Conservation (phyloP, 1,140 invertebrate species). For the Calephelis nemesis region DNA sequence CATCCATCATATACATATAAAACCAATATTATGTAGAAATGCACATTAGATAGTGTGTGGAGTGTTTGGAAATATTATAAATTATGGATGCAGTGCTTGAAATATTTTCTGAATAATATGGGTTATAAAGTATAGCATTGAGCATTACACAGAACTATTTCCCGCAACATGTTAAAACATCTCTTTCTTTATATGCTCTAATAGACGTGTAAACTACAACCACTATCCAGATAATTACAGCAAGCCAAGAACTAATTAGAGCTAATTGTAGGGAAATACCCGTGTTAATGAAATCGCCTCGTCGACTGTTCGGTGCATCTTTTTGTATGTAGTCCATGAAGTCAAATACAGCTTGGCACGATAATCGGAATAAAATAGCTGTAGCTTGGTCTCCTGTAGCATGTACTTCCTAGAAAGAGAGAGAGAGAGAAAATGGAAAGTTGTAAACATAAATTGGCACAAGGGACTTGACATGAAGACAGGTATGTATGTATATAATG, state of each 20-base stretch:
- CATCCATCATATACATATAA: too few species aligned
- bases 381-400: conserved; percentile 80
- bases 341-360: conserved; percentile 84
- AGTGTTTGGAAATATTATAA: too few species aligned
- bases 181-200: conserved; percentile 75
- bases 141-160: conserved; percentile 41
- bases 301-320: conserved; percentile 79
- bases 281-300: conserved; percentile 82
- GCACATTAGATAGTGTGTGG: too few species aligned
- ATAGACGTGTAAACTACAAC: conserved; percentile 77
- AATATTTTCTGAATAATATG: too few species aligned
- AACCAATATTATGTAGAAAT: too few species aligned
- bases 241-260: conserved; percentile 80
- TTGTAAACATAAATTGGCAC: background rate
- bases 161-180: conserved; percentile 72
- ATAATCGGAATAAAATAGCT: conserved; percentile 82
- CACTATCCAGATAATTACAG: conserved; percentile 78
- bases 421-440: conserved; percentile 4
- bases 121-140: background rate
- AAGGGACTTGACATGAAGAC: too few species aligned
- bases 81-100: too few species aligned
- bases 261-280: conserved; percentile 81
- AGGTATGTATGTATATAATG: background rate
- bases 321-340: conserved; percentile 87
- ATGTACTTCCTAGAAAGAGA: conserved; percentile 76